Evolutionary conservation across 2,888 invertebrate genomes (phyloP).

Genomic region (Villa cingulata): DNA sequence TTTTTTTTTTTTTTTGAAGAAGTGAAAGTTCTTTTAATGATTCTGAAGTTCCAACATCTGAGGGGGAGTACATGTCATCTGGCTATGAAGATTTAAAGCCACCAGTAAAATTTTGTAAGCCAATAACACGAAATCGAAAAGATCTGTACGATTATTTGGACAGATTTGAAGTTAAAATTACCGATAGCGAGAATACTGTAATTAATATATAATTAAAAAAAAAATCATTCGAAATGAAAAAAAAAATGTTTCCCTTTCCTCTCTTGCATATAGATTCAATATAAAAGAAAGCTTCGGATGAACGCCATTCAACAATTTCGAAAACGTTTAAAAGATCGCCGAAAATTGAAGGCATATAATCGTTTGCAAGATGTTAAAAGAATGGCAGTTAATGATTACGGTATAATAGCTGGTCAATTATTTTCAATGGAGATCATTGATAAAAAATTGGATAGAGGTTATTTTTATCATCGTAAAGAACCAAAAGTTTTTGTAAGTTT

Average conservation of each 20-base stretch:
- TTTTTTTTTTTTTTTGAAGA: background rate
- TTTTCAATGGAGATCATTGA: constrained; percentile 2
- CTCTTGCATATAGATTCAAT: background rate
- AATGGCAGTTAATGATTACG: background rate
- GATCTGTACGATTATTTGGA: constrained; percentile 6
- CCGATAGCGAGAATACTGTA: background rate
- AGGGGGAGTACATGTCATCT: constrained; percentile 6
- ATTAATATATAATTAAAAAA: background rate
- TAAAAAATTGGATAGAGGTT: constrained; percentile 10
- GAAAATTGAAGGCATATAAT: background rate
- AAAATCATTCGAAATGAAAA: background rate
- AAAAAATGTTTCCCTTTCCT: background rate
- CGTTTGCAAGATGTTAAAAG: background rate
- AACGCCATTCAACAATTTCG: constrained; percentile 1
- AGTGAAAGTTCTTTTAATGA: constrained; percentile 9
- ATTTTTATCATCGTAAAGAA: constrained; percentile 5
- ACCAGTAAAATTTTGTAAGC: constrained; percentile 4
- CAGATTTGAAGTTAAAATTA: constrained; percentile 3
- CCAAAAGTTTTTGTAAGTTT: constrained; percentile 5
- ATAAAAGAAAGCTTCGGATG: constrained; percentile 2
- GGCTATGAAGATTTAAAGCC: background rate
- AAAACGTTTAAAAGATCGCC: background rate
- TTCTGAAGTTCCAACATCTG: constrained; percentile 8
- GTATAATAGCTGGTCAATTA: background rate
- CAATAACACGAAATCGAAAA: constrained; percentile 3